These are phyloP conservation scores for Solenopsis invicta DNA, from an alignment of 1,140 invertebrate genomes.

Conservation along the genomic window DNA sequence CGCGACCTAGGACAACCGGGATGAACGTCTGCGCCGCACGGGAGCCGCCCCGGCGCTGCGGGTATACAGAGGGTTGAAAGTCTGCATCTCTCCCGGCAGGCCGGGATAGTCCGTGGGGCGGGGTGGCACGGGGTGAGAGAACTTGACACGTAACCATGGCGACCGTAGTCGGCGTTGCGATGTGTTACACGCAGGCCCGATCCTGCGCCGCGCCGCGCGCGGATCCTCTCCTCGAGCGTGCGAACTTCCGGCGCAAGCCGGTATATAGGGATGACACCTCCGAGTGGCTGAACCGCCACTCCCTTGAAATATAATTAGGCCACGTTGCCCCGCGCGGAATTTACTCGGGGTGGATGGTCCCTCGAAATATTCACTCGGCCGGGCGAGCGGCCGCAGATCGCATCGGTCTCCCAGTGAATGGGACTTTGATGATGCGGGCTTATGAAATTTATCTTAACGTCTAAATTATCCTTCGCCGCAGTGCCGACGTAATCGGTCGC, in stretches of 20 bases:
- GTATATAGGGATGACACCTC: conserved; percentile 60
- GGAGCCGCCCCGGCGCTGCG: conserved; percentile 84
- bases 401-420: neutral
- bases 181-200: conserved; percentile 78
- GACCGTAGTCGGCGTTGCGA: conserved; percentile 59
- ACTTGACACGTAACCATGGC: conserved; percentile 71
- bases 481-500: neutral
- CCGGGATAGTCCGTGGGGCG: conserved; percentile 46
- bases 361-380: conserved; percentile 47
- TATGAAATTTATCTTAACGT: conserved; percentile 42
- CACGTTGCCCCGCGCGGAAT: conserved; percentile 35
- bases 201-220: conserved; percentile 72
- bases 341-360: neutral
- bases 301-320: conserved; percentile 75
- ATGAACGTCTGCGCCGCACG: conserved; percentile 82
- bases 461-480: neutral
- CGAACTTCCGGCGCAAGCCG: conserved; percentile 53
- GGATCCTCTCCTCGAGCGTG: conserved; percentile 65
- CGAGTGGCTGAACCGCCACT: conserved; percentile 71
- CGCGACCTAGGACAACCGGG: conserved; percentile 82
- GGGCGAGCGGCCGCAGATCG: neutral
- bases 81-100: conserved; percentile 75
- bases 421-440: conserved; percentile 46
- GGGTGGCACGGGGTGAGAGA: conserved; percentile 20
- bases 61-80: conserved; percentile 78